Conservation (phyloP, 2,797 vertebrate species). For the Aratinga solstitialis region DNA sequence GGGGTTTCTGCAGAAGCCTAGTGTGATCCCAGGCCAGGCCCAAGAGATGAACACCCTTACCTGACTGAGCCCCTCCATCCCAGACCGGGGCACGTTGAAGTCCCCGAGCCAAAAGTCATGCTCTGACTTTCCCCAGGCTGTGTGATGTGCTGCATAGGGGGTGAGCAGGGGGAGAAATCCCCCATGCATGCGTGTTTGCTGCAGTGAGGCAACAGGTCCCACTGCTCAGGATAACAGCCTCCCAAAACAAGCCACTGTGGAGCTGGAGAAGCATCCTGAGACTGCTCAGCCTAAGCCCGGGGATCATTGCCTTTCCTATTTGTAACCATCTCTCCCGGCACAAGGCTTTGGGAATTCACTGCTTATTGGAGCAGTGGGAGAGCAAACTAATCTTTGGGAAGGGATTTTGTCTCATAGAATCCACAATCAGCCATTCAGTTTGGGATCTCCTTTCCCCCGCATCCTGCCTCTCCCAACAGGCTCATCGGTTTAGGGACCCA, state of each 20-base stretch:
- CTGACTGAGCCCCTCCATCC: neutral
- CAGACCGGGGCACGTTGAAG: neutral
- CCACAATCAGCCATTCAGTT: neutral
- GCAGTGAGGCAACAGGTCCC: neutral
- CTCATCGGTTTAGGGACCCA: neutral
- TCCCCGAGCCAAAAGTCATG: rapidly evolving
- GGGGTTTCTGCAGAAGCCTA: neutral
- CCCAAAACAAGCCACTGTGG: neutral
- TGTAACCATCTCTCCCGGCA: neutral
- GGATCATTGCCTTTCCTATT: neutral
- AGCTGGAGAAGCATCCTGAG: neutral
- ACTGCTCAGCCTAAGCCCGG: neutral
- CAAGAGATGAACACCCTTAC: neutral
- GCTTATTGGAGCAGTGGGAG: neutral
- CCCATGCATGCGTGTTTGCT: neutral
- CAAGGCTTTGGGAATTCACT: neutral
- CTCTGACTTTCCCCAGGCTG: neutral
- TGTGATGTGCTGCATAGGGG: neutral
- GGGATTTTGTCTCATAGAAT: neutral
- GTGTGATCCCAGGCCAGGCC: neutral
- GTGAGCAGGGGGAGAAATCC: neutral
- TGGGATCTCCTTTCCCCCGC: neutral
- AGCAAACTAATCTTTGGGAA: neutral
- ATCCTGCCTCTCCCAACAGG: neutral
- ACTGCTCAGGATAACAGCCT: neutral